Base-by-base conservation (phyloP, 1,140 invertebrate genomes). In the Adelges cooleyi region DNA sequence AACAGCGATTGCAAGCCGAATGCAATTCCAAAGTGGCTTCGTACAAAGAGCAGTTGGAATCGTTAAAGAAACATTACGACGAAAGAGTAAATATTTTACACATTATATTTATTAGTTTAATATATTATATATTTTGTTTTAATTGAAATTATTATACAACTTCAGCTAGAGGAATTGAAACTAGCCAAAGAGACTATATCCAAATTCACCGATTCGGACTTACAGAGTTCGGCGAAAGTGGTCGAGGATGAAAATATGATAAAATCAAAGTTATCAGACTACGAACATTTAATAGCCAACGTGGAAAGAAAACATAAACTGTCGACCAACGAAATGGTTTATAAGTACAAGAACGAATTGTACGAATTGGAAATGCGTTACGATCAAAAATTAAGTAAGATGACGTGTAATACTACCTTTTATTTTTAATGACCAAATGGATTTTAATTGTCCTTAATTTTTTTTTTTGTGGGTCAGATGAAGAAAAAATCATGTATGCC, bases 281-380 rank as follows among this genome's bases (percentile, higher is more conserved):
- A 62, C 33, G 56, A 62, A 20, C 27, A 46, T 48, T 33, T 42
- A 62, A 1, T 62, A 5, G 17, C 25, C 20, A 62, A 46, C 29
- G 15, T 62, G 27, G 56, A 62, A 62, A 62, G 56, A 2, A 62
- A 46, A 33, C 40, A 62, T 46, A 62, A 62, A 62, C 42, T 62
- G 18, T 25, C 56, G 0, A 48, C 46, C 6, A 62, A 62, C 22
- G 56, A 62, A 48, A 48, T 62, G 15, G n/a, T 42, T 20, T 62
- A 20, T 11, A 62, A 62, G 6, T 62, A 62, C 20, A 62, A 62
- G 46, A 62, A 62, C 18, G 56, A 62, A 62, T 46, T 62, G 15
- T 4, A 62, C 13, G 56, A 62, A 13, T 62, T 62, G 0, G 56
- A 62, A 17, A 46, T 62, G 25, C 27, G 29, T 48, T 62, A 46